Conservation (phyloP, 2,113 vertebrate genomes). For the Mastomys natalensis region DNA sequence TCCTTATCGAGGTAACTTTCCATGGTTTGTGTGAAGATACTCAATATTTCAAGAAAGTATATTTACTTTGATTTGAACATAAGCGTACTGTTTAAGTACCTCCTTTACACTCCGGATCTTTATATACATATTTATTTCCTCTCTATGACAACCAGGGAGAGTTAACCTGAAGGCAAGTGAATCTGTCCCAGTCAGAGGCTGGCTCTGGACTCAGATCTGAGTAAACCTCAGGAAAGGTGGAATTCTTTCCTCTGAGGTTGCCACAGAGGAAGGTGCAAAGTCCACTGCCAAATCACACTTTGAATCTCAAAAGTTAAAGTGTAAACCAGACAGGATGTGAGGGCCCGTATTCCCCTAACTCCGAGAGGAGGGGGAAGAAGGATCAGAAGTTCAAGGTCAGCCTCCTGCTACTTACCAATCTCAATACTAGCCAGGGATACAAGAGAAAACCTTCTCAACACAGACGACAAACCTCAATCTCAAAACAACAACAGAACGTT, state of each 20-base stretch:
- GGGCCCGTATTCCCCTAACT: neutral
- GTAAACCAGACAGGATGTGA: neutral
- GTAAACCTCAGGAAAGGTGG: neutral
- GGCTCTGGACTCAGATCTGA: neutral
- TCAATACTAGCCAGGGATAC: neutral
- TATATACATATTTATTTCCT: neutral
- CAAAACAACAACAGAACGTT: neutral
- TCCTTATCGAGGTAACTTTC: neutral
- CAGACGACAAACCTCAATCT: neutral
- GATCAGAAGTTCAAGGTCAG: neutral
- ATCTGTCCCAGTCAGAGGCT: neutral
- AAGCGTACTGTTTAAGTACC: neutral
- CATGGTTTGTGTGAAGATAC: neutral
- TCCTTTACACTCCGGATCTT: neutral
- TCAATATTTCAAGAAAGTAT: neutral
- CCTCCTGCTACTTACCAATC: neutral
- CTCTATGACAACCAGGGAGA: neutral
- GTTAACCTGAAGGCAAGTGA: neutral
- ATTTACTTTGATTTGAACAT: constrained; percentile 34
- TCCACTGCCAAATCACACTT: neutral
- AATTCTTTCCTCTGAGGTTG: neutral
- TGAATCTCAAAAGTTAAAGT: constrained; percentile 1
- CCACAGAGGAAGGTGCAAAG: constrained; percentile 13
- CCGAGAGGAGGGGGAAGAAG: neutral
- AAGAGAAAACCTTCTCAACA: neutral